These are phyloP conservation scores for Nowickia ferox DNA, from an alignment of 2,888 invertebrate genomes.

Conservation along the genomic window DNA sequence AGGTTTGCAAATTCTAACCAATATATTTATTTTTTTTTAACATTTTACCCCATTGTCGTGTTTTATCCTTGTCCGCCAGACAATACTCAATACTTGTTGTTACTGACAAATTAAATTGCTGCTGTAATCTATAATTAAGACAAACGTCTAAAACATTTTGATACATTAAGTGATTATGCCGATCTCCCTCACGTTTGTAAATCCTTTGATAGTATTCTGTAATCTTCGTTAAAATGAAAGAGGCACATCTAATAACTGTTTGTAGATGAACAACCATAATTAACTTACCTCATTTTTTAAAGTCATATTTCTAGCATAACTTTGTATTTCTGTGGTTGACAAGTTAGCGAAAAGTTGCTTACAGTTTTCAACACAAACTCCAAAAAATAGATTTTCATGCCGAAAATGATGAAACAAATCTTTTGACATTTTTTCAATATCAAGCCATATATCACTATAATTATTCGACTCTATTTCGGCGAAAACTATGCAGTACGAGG, in stretches of 20 bases:
- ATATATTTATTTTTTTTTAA: no score
- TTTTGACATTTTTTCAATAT: conserved; percentile 42
- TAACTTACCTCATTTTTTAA: conserved; percentile 48
- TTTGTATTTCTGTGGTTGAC: conserved; percentile 1
- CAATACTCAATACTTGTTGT: conserved; percentile 79
- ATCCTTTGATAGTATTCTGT: conserved; percentile 38
- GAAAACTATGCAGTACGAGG: conserved; percentile 58
- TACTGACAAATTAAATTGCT: conserved; percentile 73
- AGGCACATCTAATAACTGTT: background rate
- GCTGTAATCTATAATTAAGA: conserved; percentile 76
- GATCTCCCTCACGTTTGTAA: conserved; percentile 18
- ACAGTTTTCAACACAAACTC: conserved; percentile 56
- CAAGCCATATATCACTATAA: conserved; percentile 34
- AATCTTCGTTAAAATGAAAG: conserved; percentile 19
- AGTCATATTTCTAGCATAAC: conserved; percentile 7
- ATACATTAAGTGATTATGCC: background rate
- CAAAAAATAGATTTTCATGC: conserved; percentile 61
- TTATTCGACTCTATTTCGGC: conserved; percentile 58
- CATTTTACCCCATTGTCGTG: conserved; percentile 32
- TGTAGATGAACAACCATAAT: background rate
- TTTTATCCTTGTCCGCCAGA: conserved; percentile 69
- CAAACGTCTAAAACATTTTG: conserved; percentile 70
- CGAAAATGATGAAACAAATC: conserved; percentile 49
- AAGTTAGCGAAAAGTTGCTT: conserved; percentile 10
- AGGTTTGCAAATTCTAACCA: no score